Conservation (phyloP, 2,797 vertebrate genomes). For the Odontamblyopus rebecca region DNA sequence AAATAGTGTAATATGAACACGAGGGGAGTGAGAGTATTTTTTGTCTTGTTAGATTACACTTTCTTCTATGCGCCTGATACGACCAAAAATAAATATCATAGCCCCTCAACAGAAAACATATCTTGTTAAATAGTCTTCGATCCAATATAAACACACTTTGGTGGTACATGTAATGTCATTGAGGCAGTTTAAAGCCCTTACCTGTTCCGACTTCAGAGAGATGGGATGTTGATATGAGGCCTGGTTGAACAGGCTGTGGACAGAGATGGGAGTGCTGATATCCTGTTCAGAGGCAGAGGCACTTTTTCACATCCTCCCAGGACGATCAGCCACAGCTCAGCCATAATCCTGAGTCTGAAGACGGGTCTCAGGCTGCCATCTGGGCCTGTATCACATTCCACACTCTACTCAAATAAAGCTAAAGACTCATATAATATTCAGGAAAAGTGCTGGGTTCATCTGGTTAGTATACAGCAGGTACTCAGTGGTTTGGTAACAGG, state of each 20-base stretch:
- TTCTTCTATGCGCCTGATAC: too few species aligned
- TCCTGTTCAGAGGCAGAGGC: conserved; percentile 32
- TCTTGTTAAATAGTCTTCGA: background rate
- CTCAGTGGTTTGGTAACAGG: too few species aligned
- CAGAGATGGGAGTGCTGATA: conserved; percentile 25
- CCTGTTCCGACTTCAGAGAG: background rate
- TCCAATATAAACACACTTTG: background rate
- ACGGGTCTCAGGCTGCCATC: conserved; percentile 17
- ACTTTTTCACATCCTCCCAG: conserved; percentile 25
- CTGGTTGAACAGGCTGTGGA: conserved; percentile 13
- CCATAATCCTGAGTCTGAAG: conserved; percentile 41
- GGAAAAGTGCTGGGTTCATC: background rate
- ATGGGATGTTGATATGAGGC: background rate
- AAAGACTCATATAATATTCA: background rate
- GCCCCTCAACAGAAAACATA: background rate
- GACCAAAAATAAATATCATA: too few species aligned
- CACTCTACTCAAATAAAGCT: background rate
- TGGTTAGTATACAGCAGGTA: too few species aligned
- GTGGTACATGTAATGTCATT: background rate
- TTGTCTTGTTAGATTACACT: too few species aligned
- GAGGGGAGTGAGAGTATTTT: too few species aligned
- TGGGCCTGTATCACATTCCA: background rate
- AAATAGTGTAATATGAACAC: too few species aligned
- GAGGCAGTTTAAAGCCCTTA: background rate
- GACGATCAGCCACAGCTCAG: conserved; percentile 31